Evolutionary conservation across 2,797 vertebrate species (phyloP), one percentile per base, ranked within the genome.

Genomic region (Clarias fuscus): DNA sequence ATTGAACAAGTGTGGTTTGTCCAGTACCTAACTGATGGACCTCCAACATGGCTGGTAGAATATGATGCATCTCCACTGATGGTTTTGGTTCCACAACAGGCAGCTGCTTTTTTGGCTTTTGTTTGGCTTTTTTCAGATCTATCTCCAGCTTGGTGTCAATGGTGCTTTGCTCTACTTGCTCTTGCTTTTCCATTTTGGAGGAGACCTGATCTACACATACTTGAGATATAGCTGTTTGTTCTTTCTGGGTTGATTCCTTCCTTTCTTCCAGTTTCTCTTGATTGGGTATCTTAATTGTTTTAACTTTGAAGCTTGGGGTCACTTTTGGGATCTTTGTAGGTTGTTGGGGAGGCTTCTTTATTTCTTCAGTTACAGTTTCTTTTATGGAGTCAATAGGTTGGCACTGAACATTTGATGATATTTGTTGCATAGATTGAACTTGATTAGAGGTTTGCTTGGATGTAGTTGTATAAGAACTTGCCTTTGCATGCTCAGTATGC

Each of bases 281-380:
- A 40, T 88, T 84, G 0, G 96, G 95, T 88, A 95, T 92, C 89
- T 95, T 96, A 87, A 96, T 93, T 6, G 96, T 95, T 96, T 95
- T 97, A 90, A 96, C 94, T 94, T 95, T 96, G 91, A 96, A 95
- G 93, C 90, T 95, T 13, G 96, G 95, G 73, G 93, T 93, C 65
- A 91, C 91, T 88, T 95, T 93, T 87, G 95, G 96, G 84, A 93
- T 96, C 93, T 95, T 95, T 65, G 94, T 93, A 24, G 93, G 84
- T 22, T 92, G 93, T 87, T 91, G 90, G 43, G 90, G 88, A 82
- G 81, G 89, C 72, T 90, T 94, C 70, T 92, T 93, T 22, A 88
- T 93, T 85, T 94, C 94, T 88, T 90, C 93, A 91, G 91, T 93
- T 72, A 86, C 82, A 64, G 85, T 89, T 89, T 96, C 92, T 82